Evolutionary conservation across 2,113 vertebrate species (phyloP).

Genomic region (Sardina pilchardus): DNA sequence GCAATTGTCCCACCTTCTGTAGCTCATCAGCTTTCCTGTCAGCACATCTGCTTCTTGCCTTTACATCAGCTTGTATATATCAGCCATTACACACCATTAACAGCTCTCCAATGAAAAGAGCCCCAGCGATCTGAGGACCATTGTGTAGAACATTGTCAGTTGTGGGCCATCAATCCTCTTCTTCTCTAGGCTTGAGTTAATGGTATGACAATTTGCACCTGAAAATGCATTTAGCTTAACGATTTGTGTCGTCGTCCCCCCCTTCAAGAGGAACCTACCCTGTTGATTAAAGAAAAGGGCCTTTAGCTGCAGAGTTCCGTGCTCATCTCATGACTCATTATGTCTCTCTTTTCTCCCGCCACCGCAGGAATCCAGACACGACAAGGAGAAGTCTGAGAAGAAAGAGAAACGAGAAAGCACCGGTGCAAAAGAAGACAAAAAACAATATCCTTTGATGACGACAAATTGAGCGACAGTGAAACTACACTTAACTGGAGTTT

Average conservation of each 20-base stretch:
- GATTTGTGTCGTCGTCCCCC: not conserved
- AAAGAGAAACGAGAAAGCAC: constrained; percentile 89
- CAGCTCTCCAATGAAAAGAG: not conserved
- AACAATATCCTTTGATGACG: constrained; percentile 88
- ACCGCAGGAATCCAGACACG: constrained; percentile 83
- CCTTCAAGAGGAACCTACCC: not conserved
- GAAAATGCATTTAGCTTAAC: not conserved
- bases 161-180: not conserved
- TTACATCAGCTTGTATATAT: not conserved
- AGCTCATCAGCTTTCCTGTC: not conserved
- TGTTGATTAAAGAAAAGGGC: not conserved
- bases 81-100: not conserved
- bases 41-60: not conserved
- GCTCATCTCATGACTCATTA: constrained; percentile 33
- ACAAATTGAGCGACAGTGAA: constrained; percentile 25
- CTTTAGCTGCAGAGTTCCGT: constrained; percentile 69
- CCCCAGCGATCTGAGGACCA: not conserved
- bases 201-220: not conserved
- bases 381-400: constrained; percentile 92
- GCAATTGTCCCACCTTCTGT: not conserved
- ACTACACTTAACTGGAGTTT: not conserved
- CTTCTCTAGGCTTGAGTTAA: not conserved
- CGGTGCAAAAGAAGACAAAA: constrained; percentile 90
- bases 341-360: constrained; percentile 49
- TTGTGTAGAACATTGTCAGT: not conserved